Evolutionary conservation across 1,140 invertebrate species (phyloP).

Genomic region (Hyposmocoma kahamanoa): DNA sequence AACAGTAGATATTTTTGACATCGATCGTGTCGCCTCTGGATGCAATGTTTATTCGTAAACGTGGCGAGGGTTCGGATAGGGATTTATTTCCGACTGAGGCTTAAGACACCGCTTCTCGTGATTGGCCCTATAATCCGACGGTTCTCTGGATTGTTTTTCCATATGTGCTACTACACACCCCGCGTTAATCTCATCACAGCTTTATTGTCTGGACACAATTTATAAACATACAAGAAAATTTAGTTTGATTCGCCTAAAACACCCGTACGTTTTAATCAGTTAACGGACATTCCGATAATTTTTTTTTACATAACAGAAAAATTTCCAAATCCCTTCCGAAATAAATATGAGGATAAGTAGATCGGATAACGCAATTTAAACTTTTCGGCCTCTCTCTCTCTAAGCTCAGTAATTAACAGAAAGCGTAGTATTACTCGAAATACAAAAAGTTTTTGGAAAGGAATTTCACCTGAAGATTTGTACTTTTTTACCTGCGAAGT

Average conservation of each 20-base stretch:
- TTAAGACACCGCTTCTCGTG: constrained; percentile 41
- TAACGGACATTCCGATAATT: too few species aligned
- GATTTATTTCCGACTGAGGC: constrained; percentile 49
- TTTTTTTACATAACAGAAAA: not conserved
- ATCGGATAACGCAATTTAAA: constrained; percentile 32
- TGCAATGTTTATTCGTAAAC: constrained; percentile 50
- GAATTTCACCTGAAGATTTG: constrained; percentile 39
- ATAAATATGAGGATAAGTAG: constrained; percentile 12
- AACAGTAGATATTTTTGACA: constrained; percentile 39
- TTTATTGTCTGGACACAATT: too few species aligned
- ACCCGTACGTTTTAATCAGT: too few species aligned
- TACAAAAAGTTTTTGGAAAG: constrained; percentile 38
- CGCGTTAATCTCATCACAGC: not conserved
- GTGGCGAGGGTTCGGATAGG: constrained; percentile 38
- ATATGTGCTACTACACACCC: constrained; percentile 3
- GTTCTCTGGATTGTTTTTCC: constrained; percentile 13
- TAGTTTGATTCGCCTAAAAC: too few species aligned
- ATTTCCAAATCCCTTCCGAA: not conserved
- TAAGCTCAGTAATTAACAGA: constrained; percentile 49
- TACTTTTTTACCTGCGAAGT: constrained; percentile 53
- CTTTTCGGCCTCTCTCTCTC: constrained; percentile 32
- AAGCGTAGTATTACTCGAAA: constrained; percentile 43
- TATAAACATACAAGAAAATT: too few species aligned
- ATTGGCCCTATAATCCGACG: constrained; percentile 35
- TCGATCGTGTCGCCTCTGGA: constrained; percentile 27